Evolutionary conservation across 2,888 invertebrate species (phyloP), one percentile per base, ranked within the genome.

Genomic region (Xylota sylvarum): DNA sequence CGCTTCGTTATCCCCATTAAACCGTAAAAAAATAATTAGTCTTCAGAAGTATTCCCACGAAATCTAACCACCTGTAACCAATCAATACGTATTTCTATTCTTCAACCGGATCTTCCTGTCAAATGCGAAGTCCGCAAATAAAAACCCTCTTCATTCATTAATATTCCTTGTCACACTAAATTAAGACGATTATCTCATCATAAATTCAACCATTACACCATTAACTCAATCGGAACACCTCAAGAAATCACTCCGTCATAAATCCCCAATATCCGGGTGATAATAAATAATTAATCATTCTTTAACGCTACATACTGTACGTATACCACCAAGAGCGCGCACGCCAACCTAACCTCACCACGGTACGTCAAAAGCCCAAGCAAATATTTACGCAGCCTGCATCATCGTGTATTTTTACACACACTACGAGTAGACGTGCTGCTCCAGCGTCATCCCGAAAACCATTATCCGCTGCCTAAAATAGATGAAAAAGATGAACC

Each of bases 201-300:
- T 52, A 52, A 55, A 62, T 43, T 40, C 12, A 40, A 50, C 14
- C 5, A 30, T 23, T 35, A 30, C 27, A 27, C 55, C 5, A 58
- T 50, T 67, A 12, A 19, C 17, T 19, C 32, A 56, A 46, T 56
- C 46, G 12, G 32, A 56, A 35, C 52, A 12, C 40, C 40, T 23
- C 7, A 27, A 56, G 46, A 23, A 76, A 64, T 56, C 55, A 58
- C n/a, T 60, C 5, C 55, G 17, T 43, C 69, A 62, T 17, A 46
- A 55, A 37, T 37, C 12, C 27, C 60, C 27, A 32, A 48, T 64
- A 76, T 79, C 78, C 62, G 37, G 81, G 69, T 76, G n/a, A 30
- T 48, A 40, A 67, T 32, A 56, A 56, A 62, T 62, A 35, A 60
- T 56, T 37, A 48, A 37, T 58, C 35, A 55, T 32, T 50, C n/a